phyloP scores from a whole-genome alignment of 2,888 invertebrate species.

The Caenorhabditis sulstoni region DNA sequence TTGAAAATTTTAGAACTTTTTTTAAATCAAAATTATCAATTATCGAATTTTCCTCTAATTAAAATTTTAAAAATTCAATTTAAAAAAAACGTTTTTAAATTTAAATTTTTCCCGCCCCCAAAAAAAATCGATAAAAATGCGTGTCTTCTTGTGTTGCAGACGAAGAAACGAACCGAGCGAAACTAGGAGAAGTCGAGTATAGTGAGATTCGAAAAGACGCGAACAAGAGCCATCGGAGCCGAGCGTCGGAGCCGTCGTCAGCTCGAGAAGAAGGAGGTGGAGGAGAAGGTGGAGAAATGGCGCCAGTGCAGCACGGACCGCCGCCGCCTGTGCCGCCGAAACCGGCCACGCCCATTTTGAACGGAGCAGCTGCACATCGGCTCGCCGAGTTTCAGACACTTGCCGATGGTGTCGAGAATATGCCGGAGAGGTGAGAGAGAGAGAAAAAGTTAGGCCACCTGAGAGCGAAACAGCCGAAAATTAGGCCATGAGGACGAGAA shows the following conservation, averaged over 20 bases:
- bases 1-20: too few relatives aligned
- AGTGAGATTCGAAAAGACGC: slow-evolving; percentile 51
- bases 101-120: not conserved
- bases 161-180: slow-evolving; percentile 60
- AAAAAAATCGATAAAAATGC: too few relatives aligned
- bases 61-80: slow-evolving; percentile 8
- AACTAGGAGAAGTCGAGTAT: slow-evolving; percentile 60
- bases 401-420: slow-evolving; percentile 15
- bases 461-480: too few relatives aligned
- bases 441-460: not conserved
- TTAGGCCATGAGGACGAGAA: too few relatives aligned
- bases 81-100: slow-evolving; percentile 7
- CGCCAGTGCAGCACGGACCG: slow-evolving; percentile 64
- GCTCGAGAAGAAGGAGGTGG: not conserved
- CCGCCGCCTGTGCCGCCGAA: slow-evolving; percentile 81
- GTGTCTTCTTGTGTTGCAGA: slow-evolving; percentile 24
- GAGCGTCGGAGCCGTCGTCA: too few relatives aligned
- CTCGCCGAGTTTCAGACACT: too few relatives aligned
- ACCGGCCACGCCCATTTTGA: slow-evolving; percentile 81
- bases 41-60: too few relatives aligned
- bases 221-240: slow-evolving; percentile 2
- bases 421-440: slow-evolving; percentile 48
- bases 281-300: slow-evolving; percentile 27
- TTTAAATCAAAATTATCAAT: too few relatives aligned
- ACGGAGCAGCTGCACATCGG: slow-evolving; percentile 17